These are phyloP conservation scores for Trichogramma pretiosum DNA, from an alignment of 1,140 invertebrate species.

Conservation along the genomic window DNA sequence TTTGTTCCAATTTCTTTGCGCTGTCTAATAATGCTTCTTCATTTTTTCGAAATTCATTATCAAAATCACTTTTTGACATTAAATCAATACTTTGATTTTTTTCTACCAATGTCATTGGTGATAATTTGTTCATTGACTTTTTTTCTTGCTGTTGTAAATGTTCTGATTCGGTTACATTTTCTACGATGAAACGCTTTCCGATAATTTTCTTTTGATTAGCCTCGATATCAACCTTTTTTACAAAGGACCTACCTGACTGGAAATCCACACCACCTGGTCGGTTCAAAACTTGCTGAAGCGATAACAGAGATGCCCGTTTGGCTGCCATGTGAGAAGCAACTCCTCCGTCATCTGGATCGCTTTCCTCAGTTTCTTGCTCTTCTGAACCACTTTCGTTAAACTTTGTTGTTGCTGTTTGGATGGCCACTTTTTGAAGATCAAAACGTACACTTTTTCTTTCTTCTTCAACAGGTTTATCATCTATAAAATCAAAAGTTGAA, in stretches of 20 bases:
- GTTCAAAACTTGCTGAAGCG: constrained; percentile 8
- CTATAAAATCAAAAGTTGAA: constrained; percentile 21
- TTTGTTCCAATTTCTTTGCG: constrained; percentile 28
- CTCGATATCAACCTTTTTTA: constrained; percentile 11
- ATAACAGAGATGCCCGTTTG: constrained; percentile 3
- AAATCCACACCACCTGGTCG: constrained; percentile 4
- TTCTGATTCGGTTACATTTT: constrained; percentile 39
- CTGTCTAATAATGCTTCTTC: constrained; percentile 31
- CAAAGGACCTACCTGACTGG: not conserved
- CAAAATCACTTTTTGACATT: constrained; percentile 29
- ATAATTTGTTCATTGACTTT: constrained; percentile 24
- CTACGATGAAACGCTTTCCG: constrained; percentile 36
- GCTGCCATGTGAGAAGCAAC: constrained; percentile 14
- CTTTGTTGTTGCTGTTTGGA: constrained; percentile 20
- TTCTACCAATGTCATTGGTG: constrained; percentile 25
- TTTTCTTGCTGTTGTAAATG: constrained; percentile 34
- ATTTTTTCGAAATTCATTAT: constrained; percentile 25
- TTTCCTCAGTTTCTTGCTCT: constrained; percentile 36
- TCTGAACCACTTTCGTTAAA: constrained; percentile 47
- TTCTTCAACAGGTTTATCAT: constrained; percentile 50
- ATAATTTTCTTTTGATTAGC: constrained; percentile 29
- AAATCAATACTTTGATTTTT: constrained; percentile 38
- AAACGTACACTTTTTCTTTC: constrained; percentile 65
- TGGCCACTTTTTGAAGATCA: constrained; percentile 45
- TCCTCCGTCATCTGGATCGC: constrained; percentile 14